Evolutionary conservation across 2,797 vertebrate genomes (phyloP).

Genomic region (Limosa lapponica): DNA sequence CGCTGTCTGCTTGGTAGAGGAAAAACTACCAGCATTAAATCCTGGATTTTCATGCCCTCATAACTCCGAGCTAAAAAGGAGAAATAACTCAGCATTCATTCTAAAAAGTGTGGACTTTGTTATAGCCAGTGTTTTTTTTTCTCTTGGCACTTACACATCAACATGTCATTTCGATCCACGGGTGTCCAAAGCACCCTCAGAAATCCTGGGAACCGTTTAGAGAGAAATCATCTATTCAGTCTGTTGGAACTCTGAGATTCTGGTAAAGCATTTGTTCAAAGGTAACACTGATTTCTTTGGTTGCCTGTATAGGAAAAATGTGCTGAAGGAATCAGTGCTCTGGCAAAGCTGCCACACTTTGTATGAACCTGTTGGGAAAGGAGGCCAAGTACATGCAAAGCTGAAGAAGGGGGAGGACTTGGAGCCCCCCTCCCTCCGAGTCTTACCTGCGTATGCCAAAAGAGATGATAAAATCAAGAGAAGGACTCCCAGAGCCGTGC

Average conservation of each 20-base stretch:
- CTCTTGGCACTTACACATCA: neutral
- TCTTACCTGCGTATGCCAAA: slow-evolving; percentile 84
- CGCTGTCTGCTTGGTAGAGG: neutral
- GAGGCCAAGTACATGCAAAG: neutral
- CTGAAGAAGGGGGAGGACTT: neutral
- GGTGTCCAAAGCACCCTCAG: neutral
- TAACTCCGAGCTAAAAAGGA: fast-evolving
- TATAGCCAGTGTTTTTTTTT: neutral
- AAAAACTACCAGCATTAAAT: neutral
- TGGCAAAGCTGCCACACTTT: neutral
- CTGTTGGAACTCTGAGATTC: neutral
- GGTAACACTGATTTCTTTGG: neutral
- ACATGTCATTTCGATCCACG: neutral
- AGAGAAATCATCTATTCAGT: neutral
- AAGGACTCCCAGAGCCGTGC: slow-evolving; percentile 82
- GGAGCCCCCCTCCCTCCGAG: neutral
- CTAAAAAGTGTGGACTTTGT: neutral
- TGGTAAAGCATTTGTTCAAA: neutral
- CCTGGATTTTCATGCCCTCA: neutral
- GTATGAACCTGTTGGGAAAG: neutral
- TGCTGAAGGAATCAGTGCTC: neutral
- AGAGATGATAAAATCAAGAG: slow-evolving; percentile 81
- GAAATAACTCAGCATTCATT: neutral
- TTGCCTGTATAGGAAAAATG: neutral
- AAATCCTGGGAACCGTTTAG: neutral